Base-by-base conservation (phyloP, 2,113 vertebrate genomes). In the Seriola quinqueradiata region DNA sequence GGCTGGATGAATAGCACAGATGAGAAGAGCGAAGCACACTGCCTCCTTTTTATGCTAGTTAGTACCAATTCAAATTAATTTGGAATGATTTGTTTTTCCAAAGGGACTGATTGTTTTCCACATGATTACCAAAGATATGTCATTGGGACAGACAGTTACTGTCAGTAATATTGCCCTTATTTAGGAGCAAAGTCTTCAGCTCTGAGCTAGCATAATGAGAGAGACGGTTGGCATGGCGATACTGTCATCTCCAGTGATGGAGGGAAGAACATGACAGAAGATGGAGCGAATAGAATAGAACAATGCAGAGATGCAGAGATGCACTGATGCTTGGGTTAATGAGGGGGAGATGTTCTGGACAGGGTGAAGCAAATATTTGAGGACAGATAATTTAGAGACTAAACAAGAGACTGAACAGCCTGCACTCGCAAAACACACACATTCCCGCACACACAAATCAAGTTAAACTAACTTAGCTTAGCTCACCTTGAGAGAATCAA, bases 401-500 rank as follows among this genome's bases (percentile, higher is more conserved):
- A 42, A 68, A 63, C 4, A 58, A 66, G 38, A 68, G 11, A 19
- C 60, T 16, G 36, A 44, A 59, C 10, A 11, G 23, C 8, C 4
- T 38, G 32, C 2, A 57, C 59, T 1, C 36, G 11, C 10, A 59
- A 55, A 55, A 11, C 8, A 17, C 13, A 42, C 50, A 44, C 48
- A 36, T 2, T 46, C 65, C 44, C 21, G 61, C 23, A 32, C 25
- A 42, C 52, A 64, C 16, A 73, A 11, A 58, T 23, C 6, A 75
- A 2, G 1, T 5, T 38, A 10, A 13, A 48, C 16, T 8, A 23
- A 65, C 44, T 57, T 12, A 16, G n/a, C 42, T 19, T 36, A 60
- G 23, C 87, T 91, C 87, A 98, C 97, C 96, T 98, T 98, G 19
- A 98, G 90, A 28, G 97, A 99, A 74, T 97, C 95, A 70, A 97